These are phyloP conservation scores for Pseudotriccus pelzelni DNA, from an alignment of 2,797 vertebrate species.

Conservation along the genomic window DNA sequence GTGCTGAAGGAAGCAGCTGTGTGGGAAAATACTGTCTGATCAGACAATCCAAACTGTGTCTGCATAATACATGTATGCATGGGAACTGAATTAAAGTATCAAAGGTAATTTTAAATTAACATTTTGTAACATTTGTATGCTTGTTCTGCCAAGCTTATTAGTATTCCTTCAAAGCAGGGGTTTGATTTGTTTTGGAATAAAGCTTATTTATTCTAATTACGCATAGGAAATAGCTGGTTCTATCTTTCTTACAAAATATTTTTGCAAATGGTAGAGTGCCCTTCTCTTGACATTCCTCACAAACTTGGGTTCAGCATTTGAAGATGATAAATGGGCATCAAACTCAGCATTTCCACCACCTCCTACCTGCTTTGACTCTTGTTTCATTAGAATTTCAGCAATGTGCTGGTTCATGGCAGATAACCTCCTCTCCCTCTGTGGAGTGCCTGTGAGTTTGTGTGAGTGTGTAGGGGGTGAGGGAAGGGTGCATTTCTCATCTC, in stretches of 20 bases:
- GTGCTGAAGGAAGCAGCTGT: neutral
- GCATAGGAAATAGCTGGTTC: neutral
- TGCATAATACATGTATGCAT: neutral
- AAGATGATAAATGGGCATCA: conserved; percentile 59
- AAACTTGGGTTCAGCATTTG: conserved; percentile 50
- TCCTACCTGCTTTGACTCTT: conserved; percentile 61
- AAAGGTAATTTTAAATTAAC: neutral
- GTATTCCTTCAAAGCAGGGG: neutral
- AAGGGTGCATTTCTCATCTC: conserved; percentile 27
- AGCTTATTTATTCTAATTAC: neutral
- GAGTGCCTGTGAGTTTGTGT: neutral
- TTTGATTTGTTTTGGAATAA: conserved; percentile 9
- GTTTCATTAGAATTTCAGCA: conserved; percentile 57
- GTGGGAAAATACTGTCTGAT: neutral
- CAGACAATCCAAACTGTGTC: neutral
- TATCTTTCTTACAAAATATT: conserved; percentile 40
- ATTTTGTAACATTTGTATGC: neutral
- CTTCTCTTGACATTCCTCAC: conserved; percentile 41
- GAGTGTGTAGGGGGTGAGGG: conserved; percentile 20
- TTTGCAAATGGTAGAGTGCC: conserved; percentile 44
- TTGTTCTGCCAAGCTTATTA: neutral
- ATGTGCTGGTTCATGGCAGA: conserved; percentile 32
- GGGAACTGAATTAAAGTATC: neutral
- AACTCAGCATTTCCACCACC: conserved; percentile 63
- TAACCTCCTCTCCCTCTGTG: conserved; percentile 11